Conservation (phyloP, 2,888 invertebrate genomes). For the Ditula angustiorana region DNA sequence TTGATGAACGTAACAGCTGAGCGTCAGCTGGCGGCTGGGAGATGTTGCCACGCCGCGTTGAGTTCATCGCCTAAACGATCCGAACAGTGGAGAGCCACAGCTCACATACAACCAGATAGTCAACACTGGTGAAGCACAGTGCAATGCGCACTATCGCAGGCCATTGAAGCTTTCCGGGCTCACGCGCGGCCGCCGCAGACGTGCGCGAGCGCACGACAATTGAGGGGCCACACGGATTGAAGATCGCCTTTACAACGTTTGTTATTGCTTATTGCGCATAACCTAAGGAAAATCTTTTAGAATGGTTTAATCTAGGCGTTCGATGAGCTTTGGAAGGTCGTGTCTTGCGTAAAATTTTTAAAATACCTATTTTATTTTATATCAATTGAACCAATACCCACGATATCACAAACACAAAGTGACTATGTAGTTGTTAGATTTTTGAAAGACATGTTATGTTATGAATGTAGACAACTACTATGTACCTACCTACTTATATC, state of each 20-base stretch:
- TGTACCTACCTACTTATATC: no score
- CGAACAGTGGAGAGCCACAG: slow-evolving; percentile 42
- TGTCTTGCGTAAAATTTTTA: no score
- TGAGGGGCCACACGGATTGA: slow-evolving; percentile 67
- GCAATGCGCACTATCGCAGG: slow-evolving; percentile 50
- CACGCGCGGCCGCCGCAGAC: slow-evolving; percentile 52
- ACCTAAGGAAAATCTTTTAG: slow-evolving; percentile 59
- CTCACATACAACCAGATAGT: no score
- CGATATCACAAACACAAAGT: no score
- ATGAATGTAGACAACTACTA: no score
- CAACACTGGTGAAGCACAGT: no score
- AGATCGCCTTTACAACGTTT: slow-evolving; percentile 58
- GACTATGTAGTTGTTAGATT: no score
- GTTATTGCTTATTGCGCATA: slow-evolving; percentile 54
- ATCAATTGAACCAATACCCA: no score
- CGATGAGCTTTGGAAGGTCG: not conserved
- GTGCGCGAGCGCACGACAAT: slow-evolving; percentile 62
- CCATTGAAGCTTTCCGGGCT: slow-evolving; percentile 56
- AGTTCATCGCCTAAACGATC: slow-evolving; percentile 73
- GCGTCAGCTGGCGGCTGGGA: slow-evolving; percentile 60
- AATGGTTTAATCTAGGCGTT: slow-evolving; percentile 32
- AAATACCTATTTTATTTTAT: no score
- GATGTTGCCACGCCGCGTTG: slow-evolving; percentile 55
- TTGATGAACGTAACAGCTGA: slow-evolving; percentile 76
- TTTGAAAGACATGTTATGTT: no score